Conservation (phyloP, 2,888 invertebrate genomes). For the Beris morrisii region DNA sequence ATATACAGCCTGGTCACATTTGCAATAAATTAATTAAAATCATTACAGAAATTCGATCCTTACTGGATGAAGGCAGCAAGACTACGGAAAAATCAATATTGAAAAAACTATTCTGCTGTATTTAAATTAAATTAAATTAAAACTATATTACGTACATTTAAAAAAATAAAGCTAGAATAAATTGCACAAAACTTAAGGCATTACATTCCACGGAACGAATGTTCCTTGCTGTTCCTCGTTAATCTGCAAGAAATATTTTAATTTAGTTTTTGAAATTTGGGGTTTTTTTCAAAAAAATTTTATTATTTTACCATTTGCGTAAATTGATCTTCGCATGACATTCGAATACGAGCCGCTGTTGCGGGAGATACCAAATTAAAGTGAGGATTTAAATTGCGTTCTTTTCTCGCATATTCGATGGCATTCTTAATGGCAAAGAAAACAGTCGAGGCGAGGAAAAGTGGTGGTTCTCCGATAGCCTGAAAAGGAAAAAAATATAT, state of each 20-base stretch:
- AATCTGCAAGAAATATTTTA: conserved; percentile 56
- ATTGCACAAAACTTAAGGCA: conserved; percentile 54
- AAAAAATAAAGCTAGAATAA: neutral
- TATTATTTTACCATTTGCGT: conserved; percentile 67
- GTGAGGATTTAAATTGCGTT: conserved; percentile 63
- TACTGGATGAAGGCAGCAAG: too few relatives aligned
- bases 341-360: conserved; percentile 83
- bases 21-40: too few relatives aligned
- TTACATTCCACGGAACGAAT: conserved; percentile 49
- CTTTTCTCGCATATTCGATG: conserved; percentile 73
- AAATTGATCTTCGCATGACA: conserved; percentile 85
- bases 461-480: conserved; percentile 95
- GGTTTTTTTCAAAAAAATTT: neutral
- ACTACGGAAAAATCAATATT: neutral
- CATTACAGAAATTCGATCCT: too few relatives aligned
- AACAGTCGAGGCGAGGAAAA: conserved; percentile 84
- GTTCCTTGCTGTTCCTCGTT: conserved; percentile 59
- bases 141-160: neutral
- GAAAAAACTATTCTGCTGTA: neutral
- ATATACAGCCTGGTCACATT: too few relatives aligned
- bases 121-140: neutral
- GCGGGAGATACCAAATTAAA: conserved; percentile 82
- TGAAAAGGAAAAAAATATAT: conserved; percentile 52
- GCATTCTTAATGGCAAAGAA: conserved; percentile 92
- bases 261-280: too few relatives aligned